phyloP scores from a whole-genome alignment of 2,797 vertebrate species.

The Characodon lateralis region DNA sequence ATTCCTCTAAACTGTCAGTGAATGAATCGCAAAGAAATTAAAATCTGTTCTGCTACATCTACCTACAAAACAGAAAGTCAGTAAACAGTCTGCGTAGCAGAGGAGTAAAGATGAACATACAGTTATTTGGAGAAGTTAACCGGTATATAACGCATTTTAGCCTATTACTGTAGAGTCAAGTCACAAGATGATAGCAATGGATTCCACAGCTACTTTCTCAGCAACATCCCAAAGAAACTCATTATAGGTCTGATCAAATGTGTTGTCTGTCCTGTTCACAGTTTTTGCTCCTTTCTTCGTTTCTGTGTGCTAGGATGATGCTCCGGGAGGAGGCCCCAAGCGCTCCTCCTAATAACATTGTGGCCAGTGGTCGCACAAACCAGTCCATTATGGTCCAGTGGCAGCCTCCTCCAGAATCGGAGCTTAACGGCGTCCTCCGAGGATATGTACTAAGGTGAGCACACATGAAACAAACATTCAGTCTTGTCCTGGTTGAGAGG shows the following conservation, averaged over 20 bases:
- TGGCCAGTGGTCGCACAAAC: constrained; percentile 95
- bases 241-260: constrained; percentile 15
- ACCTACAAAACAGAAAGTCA: constrained; percentile 23
- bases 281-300: constrained; percentile 15
- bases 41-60: neutral
- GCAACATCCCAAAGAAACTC: constrained; percentile 18
- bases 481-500: neutral
- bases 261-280: constrained; percentile 17
- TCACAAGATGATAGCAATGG: neutral
- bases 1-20: constrained; percentile 4
- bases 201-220: neutral
- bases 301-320: constrained; percentile 84
- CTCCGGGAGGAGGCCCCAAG: constrained; percentile 94
- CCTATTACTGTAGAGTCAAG: neutral
- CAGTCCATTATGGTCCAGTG: constrained; percentile 99
- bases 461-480: neutral
- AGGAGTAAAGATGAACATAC: constrained; percentile 13
- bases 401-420: constrained; percentile 94
- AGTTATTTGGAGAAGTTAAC: neutral
- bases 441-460: constrained; percentile 92
- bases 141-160: neutral
- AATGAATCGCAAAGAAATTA: constrained; percentile 10
- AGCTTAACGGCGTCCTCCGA: constrained; percentile 91
- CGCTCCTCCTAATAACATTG: constrained; percentile 93
- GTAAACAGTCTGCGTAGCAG: constrained; percentile 14